Evolutionary conservation across 2,888 invertebrate species (phyloP).

Genomic region (Tineola bisselliella): DNA sequence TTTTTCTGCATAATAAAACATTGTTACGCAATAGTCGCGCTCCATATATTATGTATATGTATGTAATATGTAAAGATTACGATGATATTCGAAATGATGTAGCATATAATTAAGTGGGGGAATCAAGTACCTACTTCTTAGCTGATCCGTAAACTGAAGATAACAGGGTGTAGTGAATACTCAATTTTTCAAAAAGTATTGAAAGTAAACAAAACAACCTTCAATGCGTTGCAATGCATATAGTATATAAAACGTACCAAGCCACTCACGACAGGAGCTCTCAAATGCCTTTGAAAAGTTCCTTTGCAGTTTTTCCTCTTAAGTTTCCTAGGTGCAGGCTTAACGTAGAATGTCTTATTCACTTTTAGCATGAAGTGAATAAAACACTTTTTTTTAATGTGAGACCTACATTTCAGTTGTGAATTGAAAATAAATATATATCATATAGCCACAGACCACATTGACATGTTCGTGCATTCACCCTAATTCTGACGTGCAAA

Average conservation of each 20-base stretch:
- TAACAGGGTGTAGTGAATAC: neutral
- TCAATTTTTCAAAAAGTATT: neutral
- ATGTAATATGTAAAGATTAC: neutral
- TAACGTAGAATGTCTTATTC: slow-evolving; percentile 28
- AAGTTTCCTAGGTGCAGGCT: slow-evolving; percentile 25
- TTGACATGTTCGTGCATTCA: neutral
- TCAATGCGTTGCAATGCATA: neutral
- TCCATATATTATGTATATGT: neutral
- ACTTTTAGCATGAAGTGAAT: slow-evolving; percentile 13
- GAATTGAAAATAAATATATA: neutral
- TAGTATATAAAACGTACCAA: neutral
- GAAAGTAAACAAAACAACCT: neutral
- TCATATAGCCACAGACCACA: neutral
- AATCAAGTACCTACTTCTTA: neutral
- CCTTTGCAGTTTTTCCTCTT: slow-evolving; percentile 27
- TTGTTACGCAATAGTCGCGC: neutral
- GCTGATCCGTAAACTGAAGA: neutral
- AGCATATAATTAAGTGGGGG: neutral
- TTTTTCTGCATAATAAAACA: neutral
- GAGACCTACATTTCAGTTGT: neutral
- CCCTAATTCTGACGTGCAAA: neutral
- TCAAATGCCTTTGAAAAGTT: slow-evolving; percentile 27
- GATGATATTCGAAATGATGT: neutral
- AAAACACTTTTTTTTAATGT: neutral
- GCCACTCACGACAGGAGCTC: slow-evolving; percentile 4